These are phyloP conservation scores for Ciona savignyi DNA, from an alignment of 23 tunicate species.

Conservation along the genomic window DNA sequence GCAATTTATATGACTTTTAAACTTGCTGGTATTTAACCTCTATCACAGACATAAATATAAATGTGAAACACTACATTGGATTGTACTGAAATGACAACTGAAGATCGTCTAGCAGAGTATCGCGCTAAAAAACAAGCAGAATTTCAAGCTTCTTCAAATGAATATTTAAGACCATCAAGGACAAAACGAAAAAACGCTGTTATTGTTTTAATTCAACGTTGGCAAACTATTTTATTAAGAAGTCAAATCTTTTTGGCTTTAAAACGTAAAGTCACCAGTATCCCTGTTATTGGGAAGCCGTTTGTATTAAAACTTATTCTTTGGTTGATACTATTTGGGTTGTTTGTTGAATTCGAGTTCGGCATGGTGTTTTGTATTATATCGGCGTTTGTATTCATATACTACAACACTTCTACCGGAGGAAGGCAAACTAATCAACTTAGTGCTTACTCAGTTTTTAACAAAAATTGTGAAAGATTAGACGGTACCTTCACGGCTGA, in stretches of 20 bases:
- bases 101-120: conserved; percentile 41
- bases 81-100: conserved; percentile 19
- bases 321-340: conserved; percentile 60
- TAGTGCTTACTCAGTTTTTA: conserved; percentile 94
- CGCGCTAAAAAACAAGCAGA: conserved; percentile 24
- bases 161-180: conserved; percentile 8
- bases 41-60: no score
- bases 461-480: conserved; percentile 65
- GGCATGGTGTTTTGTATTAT: conserved; percentile 66
- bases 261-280: neutral
- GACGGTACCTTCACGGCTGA: conserved; percentile 96
- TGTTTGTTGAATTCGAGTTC: conserved; percentile 78
- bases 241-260: neutral
- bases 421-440: conserved; percentile 30
- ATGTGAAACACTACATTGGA: no score
- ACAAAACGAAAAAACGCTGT: conserved; percentile 22
- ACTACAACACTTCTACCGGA: conserved; percentile 55
- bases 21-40: no score
- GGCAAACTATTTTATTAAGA: neutral
- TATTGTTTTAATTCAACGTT: neutral
- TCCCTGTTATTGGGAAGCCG: conserved; percentile 63
- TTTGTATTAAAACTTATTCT: conserved; percentile 36
- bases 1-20: no score
- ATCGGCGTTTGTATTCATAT: conserved; percentile 61
- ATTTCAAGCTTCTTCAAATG: neutral